Conservation (phyloP, 1,140 invertebrate species). For the Diorhabda sublineata region DNA sequence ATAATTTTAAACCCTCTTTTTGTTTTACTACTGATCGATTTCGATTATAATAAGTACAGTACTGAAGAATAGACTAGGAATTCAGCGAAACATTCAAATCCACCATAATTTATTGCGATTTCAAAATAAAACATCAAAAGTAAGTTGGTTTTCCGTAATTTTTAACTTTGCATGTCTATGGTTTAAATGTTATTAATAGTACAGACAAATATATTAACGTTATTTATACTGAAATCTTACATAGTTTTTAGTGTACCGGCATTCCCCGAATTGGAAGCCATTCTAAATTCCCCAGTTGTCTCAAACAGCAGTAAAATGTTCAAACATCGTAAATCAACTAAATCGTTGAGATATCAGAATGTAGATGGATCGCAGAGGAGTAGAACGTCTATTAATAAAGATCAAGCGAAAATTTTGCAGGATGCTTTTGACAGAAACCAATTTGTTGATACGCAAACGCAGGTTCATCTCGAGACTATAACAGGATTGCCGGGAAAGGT, state of each 20-base stretch:
- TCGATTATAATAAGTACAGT: no score
- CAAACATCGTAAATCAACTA: not conserved
- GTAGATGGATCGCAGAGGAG: slow-evolving; percentile 4
- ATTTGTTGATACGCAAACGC: slow-evolving; percentile 7
- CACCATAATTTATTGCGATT: no score
- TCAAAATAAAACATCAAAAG: no score
- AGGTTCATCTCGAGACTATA: not conserved
- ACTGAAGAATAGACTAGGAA: no score
- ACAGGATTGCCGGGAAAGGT: slow-evolving; percentile 9
- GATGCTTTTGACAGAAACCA: slow-evolving; percentile 12
- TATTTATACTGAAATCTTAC: not conserved
- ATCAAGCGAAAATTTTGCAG: slow-evolving; percentile 7
- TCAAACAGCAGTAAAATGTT: not conserved
- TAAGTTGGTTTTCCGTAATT: no score
- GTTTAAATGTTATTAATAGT: no score
- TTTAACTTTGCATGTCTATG: no score
- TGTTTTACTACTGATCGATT: no score
- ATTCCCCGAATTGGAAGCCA: slow-evolving; percentile 10
- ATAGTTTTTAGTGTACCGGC: slow-evolving; percentile 15
- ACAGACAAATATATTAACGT: no score
- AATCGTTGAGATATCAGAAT: not conserved
- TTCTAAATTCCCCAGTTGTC: not conserved
- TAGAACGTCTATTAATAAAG: slow-evolving; percentile 12
- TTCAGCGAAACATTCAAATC: no score
- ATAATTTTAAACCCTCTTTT: no score